A percentile compares a stretch with the other conserved stretches of the same genome.
phyloP scores from a whole-genome alignment of 2,888 invertebrate genomes.

The Tipula vernalis region DNA sequence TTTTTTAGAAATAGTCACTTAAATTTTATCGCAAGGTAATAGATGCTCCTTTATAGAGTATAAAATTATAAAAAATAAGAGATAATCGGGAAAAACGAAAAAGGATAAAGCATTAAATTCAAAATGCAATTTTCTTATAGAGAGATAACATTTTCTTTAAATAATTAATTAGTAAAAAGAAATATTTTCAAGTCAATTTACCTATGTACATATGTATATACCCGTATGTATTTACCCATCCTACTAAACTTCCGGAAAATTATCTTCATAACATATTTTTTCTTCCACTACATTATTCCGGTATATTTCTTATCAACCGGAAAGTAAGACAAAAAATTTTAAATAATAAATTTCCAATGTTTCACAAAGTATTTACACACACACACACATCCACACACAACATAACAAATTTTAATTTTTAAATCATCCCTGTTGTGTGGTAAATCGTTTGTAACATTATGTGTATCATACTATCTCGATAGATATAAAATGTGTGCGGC shows the following conservation, averaged over 20 bases:
- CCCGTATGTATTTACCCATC: background rate
- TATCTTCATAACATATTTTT: background rate
- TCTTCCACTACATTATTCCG: constrained; percentile 4
- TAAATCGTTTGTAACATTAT: background rate
- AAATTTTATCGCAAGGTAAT: background rate
- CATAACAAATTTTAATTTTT: background rate
- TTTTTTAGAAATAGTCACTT: background rate
- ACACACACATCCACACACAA: background rate
- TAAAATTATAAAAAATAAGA: background rate
- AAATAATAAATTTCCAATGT: background rate
- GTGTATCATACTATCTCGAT: background rate
- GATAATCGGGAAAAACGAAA: background rate
- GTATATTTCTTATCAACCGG: background rate
- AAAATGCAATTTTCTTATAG: background rate
- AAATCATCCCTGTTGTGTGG: background rate
- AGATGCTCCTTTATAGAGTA: background rate
- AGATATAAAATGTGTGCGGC: background rate
- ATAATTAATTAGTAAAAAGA: background rate
- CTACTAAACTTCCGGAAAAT: background rate
- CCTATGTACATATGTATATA: background rate
- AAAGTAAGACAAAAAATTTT: background rate
- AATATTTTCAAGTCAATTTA: background rate
- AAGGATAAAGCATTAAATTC: background rate
- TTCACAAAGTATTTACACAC: background rate
- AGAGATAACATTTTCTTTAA: background rate